Evolutionary conservation across 2,113 vertebrate species (phyloP), one percentile per base, ranked within the genome.

Genomic region (Lycocorax pyrrhopterus): DNA sequence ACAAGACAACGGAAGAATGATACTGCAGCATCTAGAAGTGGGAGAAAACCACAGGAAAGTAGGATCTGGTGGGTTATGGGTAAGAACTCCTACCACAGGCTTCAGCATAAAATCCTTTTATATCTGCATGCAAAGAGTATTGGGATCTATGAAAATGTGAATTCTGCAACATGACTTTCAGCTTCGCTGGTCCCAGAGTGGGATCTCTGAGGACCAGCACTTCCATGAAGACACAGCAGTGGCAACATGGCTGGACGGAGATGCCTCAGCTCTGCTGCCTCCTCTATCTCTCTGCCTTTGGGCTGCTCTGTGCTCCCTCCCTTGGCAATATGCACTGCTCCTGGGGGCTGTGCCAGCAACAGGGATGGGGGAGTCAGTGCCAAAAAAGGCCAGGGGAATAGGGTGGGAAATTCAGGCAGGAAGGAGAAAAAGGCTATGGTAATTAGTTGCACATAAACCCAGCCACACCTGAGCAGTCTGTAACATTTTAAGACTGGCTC

Each of bases 321-420:
- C 74, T 58, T 9, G 3, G 52, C 39, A 90, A 33, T 0, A 0
- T 1, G 3, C 43, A 20, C 20, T 58, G 56, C 43, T 72, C 64
- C 13, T 25, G 30, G 33, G 32, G 60, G 14, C 66, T 55, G 37
- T 1, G 2, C 67, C 51, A 73, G 37, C 59, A 69, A 25, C 0
- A 1, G 41, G 44, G 13, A 74, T 11, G 11, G 46, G 26, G n/a
- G 7, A 73, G 4, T 26, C 23, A 21, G 44, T n/a, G 49, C 44
- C 46, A 44, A 88, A 89, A 84, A 56, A 46, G 3, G 3, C 3
- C 1, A 1, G 25, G 12, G 17, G 23, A 83, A 76, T 15, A 35
- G 10, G 13, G 30, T 47, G 12, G 35, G 39, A 84, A 55, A 91
- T 9, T 3, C 7, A 89, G 35, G 39, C 13, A 93, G 51, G 30